These are phyloP conservation scores for Meda fulgida DNA, from an alignment of 2,797 vertebrate genomes.

Conservation along the genomic window DNA sequence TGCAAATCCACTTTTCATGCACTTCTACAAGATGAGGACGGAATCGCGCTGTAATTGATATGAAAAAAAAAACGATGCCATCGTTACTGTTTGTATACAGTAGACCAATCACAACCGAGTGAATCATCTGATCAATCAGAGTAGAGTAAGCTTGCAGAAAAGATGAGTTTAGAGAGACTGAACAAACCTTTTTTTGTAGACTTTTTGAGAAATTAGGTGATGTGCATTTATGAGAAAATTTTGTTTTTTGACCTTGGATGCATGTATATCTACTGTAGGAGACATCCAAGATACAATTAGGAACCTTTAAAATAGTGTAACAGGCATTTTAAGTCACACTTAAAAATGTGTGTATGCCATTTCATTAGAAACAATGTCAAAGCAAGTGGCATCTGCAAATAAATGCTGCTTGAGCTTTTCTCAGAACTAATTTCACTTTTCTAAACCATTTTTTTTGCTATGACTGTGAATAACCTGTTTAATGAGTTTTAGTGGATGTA, in stretches of 20 bases:
- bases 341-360: not conserved
- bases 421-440: not conserved
- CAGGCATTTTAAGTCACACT: not conserved
- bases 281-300: not conserved
- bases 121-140: not conserved
- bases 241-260: not conserved
- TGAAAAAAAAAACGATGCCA: rapidly evolving
- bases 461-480: not conserved
- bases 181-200: not conserved
- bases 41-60: not conserved
- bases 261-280: not conserved
- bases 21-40: not conserved
- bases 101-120: not conserved
- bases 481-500: not conserved
- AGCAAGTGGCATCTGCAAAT: not conserved
- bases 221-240: not conserved
- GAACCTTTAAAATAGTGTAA: not conserved
- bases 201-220: not conserved
- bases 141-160: not conserved
- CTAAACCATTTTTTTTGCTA: not conserved
- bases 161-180: not conserved
- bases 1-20: not conserved
- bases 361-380: not conserved
- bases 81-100: not conserved
- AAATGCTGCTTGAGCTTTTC: not conserved